These are phyloP conservation scores for Chroicocephalus ridibundus DNA, from an alignment of 2,113 vertebrate species.

Conservation along the genomic window DNA sequence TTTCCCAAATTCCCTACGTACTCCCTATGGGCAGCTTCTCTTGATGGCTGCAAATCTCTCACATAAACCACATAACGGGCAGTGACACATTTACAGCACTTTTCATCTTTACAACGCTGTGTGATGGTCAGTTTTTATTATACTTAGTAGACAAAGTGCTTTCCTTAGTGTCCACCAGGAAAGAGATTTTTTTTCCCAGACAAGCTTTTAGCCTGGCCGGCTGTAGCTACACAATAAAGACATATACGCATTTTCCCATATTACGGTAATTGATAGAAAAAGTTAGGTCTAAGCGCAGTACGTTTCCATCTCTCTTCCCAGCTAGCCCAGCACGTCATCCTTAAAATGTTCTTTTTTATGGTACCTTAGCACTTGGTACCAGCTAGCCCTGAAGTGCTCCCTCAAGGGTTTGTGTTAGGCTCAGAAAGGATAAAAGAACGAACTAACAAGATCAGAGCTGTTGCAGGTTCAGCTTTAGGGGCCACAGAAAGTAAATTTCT, in stretches of 20 bases:
- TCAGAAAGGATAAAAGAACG: constrained; percentile 13
- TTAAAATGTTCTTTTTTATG: constrained; percentile 21
- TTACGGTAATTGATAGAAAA: constrained; percentile 7
- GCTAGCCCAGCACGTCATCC: background rate
- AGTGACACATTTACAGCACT: constrained; percentile 46
- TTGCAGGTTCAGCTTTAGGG: constrained; percentile 30
- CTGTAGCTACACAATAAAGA: background rate
- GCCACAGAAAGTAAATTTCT: constrained; percentile 32
- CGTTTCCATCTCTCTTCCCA: background rate
- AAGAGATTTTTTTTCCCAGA: background rate
- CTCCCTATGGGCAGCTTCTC: background rate
- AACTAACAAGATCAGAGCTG: constrained; percentile 34
- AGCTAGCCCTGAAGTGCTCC: background rate
- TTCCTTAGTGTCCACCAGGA: background rate
- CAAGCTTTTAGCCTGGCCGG: background rate
- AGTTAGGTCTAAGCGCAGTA: background rate
- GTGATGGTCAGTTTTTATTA: constrained; percentile 47
- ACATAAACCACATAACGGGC: background rate
- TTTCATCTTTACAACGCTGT: constrained; percentile 7
- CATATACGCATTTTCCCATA: background rate
- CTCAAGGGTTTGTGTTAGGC: background rate
- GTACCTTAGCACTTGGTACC: background rate
- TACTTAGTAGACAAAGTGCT: constrained; percentile 8
- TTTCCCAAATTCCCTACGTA: background rate
- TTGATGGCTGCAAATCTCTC: background rate